Evolutionary conservation across 2,113 vertebrate species (phyloP).

Genomic region (Catharus bicknelli): DNA sequence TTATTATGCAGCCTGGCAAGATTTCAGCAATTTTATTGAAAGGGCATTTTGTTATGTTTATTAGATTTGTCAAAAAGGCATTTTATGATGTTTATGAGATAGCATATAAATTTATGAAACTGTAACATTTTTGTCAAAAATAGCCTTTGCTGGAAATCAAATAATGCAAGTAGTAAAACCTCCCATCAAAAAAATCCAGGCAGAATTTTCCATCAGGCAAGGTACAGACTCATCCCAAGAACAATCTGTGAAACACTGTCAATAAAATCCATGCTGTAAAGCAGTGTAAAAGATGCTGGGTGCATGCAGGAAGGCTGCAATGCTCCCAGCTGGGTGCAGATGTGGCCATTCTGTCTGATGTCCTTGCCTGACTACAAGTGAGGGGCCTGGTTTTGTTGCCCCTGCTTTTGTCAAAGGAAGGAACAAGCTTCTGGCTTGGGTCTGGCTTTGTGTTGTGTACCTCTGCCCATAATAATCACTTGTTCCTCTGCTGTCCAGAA

Average conservation of each 20-base stretch:
- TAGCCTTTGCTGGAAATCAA: constrained; percentile 56
- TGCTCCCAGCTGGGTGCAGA: background rate
- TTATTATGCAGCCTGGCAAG: constrained; percentile 12
- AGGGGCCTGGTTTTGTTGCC: background rate
- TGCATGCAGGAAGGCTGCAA: background rate
- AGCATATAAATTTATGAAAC: constrained; percentile 41
- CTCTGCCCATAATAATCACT: background rate
- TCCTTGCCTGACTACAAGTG: background rate
- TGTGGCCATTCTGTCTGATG: background rate
- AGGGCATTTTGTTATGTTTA: constrained; percentile 55
- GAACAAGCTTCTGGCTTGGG: background rate
- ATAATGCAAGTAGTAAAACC: constrained; percentile 35
- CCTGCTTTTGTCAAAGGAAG: background rate
- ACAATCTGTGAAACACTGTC: background rate
- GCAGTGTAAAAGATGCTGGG: background rate
- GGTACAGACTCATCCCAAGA: background rate
- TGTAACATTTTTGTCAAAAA: constrained; percentile 49
- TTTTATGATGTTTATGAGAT: constrained; percentile 53
- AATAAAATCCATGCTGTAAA: background rate
- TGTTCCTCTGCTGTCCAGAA: background rate
- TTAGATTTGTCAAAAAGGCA: constrained; percentile 43
- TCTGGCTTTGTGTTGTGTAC: background rate
- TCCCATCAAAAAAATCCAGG: constrained; percentile 1
- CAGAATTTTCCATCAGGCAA: constrained; percentile 28
- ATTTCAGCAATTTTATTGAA: constrained; percentile 30